Evolutionary conservation across 2,797 vertebrate genomes (phyloP).

Genomic region (Fistularia tabacaria): DNA sequence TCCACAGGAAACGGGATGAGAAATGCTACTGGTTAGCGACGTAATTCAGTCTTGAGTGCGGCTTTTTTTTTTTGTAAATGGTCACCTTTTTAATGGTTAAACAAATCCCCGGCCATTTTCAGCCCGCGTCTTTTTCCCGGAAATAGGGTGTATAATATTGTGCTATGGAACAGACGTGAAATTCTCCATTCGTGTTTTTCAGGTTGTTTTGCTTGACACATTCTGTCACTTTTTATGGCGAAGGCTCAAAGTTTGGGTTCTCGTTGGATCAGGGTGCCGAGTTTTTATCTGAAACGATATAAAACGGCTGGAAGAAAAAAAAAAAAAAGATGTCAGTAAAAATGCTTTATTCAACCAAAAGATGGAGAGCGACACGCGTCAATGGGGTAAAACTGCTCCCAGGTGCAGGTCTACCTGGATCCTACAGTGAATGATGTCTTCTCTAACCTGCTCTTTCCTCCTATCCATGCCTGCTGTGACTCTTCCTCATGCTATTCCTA

Average conservation of each 20-base stretch:
- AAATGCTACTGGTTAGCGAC: conserved; percentile 16
- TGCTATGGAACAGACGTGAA: neutral
- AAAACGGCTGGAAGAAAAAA: conserved; percentile 25
- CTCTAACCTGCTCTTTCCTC: neutral
- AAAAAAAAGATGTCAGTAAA: conserved; percentile 11
- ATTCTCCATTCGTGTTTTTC: conserved; percentile 16
- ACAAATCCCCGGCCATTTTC: conserved; percentile 17
- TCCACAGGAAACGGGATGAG: neutral
- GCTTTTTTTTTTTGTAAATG: conserved; percentile 2
- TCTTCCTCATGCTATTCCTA: too few species aligned
- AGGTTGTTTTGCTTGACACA: conserved; percentile 13
- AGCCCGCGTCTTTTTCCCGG: neutral
- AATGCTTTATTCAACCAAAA: too few species aligned
- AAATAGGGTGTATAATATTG: too few species aligned
- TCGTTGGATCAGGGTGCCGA: conserved; percentile 41
- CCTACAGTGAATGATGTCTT: neutral
- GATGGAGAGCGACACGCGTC: too few species aligned
- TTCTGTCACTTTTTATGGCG: too few species aligned
- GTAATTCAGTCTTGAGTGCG: neutral
- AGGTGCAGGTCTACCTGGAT: conserved; percentile 19
- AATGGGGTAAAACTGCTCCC: neutral
- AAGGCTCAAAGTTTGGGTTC: conserved; percentile 14
- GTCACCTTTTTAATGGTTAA: conserved; percentile 28
- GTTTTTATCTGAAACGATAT: conserved; percentile 31
- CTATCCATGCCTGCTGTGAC: too few species aligned